These are phyloP conservation scores for Aplocera efformata DNA, from an alignment of 2,888 invertebrate genomes.

Conservation along the genomic window DNA sequence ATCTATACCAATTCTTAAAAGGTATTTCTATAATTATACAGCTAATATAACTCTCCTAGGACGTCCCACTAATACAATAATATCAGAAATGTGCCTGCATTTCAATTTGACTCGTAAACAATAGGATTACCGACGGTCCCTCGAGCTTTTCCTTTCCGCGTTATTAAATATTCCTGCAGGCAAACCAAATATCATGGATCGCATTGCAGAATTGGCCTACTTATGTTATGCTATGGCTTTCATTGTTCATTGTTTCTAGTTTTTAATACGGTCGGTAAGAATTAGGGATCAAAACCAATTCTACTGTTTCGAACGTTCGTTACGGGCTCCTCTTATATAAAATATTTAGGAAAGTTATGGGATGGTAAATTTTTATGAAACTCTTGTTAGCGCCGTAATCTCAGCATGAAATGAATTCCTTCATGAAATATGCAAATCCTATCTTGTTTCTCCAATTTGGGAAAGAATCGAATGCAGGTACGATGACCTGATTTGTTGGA, in stretches of 20 bases:
- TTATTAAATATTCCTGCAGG: constrained; percentile 43
- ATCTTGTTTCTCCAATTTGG: constrained; percentile 48
- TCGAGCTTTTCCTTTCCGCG: constrained; percentile 40
- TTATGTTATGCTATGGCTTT: constrained; percentile 1
- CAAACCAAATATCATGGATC: constrained; percentile 17
- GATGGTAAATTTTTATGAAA: constrained; percentile 62
- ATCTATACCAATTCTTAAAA: too few relatives aligned
- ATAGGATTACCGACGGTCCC: constrained; percentile 36
- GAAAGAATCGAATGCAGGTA: constrained; percentile 63
- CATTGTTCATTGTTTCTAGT: constrained; percentile 2
- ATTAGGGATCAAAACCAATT: constrained; percentile 18
- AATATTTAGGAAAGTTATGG: constrained; percentile 49
- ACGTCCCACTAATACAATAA: constrained; percentile 23
- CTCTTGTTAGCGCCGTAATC: constrained; percentile 43
- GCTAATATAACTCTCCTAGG: constrained; percentile 1
- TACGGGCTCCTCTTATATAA: constrained; percentile 43
- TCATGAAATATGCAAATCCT: constrained; percentile 64
- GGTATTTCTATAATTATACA: background rate
- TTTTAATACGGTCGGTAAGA: constrained; percentile 1
- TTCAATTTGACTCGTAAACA: constrained; percentile 36
- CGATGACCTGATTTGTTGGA: constrained; percentile 71
- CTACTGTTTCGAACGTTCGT: constrained; percentile 34
- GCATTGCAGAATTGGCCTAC: constrained; percentile 18
- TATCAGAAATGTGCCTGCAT: constrained; percentile 31
- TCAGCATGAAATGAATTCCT: constrained; percentile 51